Evolutionary conservation across 2,797 vertebrate genomes (phyloP).

Genomic region (Octomys mimax): DNA sequence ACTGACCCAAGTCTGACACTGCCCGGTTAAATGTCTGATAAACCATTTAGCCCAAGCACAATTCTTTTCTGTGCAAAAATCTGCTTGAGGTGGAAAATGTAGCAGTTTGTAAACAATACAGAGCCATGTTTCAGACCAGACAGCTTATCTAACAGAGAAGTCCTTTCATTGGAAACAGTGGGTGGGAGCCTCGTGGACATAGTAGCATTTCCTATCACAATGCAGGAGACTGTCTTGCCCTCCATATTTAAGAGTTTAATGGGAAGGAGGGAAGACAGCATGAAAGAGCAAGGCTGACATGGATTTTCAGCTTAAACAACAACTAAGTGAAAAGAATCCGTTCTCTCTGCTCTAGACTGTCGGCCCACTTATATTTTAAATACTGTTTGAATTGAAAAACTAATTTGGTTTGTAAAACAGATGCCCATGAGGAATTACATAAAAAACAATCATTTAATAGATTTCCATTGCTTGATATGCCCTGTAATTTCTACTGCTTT

Average conservation of each 20-base stretch:
- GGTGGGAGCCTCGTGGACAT: conserved; percentile 79
- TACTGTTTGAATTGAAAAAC: conserved; percentile 50
- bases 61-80: conserved; percentile 85
- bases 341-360: not conserved
- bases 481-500: not conserved
- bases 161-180: conserved; percentile 80
- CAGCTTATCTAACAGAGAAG: conserved; percentile 85
- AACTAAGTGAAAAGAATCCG: conserved; percentile 61
- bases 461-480: not conserved
- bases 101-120: conserved; percentile 85
- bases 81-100: conserved; percentile 86
- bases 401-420: conserved; percentile 65
- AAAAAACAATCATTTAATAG: conserved; percentile 16
- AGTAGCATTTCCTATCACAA: conserved; percentile 79
- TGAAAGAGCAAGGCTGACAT: conserved; percentile 70
- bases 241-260: conserved; percentile 82
- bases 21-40: conserved; percentile 83
- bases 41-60: conserved; percentile 82
- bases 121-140: conserved; percentile 85
- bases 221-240: conserved; percentile 76
- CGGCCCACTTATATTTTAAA: conserved; percentile 69
- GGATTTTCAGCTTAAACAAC: conserved; percentile 72
- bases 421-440: not conserved
- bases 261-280: conserved; percentile 78
- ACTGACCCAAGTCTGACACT: conserved; percentile 77